These are phyloP conservation scores for Manduca sexta DNA, from an alignment of 1,140 invertebrate genomes.

Conservation along the genomic window DNA sequence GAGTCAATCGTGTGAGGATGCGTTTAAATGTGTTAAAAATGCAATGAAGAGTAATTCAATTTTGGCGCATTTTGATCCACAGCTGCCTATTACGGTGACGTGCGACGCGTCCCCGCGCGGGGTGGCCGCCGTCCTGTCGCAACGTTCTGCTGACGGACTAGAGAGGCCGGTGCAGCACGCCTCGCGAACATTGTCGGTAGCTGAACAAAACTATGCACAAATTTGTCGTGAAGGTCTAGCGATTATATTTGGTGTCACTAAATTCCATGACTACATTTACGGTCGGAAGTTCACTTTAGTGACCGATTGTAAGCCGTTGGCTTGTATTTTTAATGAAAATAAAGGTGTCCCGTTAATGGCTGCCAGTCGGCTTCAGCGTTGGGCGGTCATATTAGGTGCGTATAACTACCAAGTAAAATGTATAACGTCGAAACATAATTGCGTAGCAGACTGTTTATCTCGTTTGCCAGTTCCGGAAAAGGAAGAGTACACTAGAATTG, in stretches of 20 bases:
- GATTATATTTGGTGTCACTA: no score
- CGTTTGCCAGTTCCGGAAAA: slow-evolving; percentile 2
- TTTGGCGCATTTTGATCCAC: no score
- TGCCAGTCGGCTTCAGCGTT: slow-evolving; percentile 32
- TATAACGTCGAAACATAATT: no score
- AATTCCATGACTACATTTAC: no score
- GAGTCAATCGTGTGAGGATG: no score
- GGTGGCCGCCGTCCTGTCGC: background rate
- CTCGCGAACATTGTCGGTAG: slow-evolving; percentile 20
- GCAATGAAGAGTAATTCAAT: no score
- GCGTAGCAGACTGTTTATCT: slow-evolving; percentile 26
- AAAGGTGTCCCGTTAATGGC: slow-evolving; percentile 11
- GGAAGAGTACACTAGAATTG: background rate
- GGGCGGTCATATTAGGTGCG: slow-evolving; percentile 23
- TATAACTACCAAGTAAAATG: slow-evolving; percentile 29
- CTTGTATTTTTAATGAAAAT: slow-evolving; percentile 31
- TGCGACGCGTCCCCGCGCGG: no score
- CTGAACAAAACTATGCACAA: slow-evolving; percentile 54
- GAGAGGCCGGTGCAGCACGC: slow-evolving; percentile 29
- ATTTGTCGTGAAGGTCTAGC: slow-evolving; percentile 62
- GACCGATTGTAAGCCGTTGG: slow-evolving; percentile 67
- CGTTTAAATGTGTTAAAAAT: no score
- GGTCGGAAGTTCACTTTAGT: slow-evolving; percentile 45
- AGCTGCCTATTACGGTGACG: no score
- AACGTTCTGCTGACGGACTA: background rate